Evolutionary conservation across 2,113 vertebrate genomes (phyloP).

Genomic region (Azemiops feae): DNA sequence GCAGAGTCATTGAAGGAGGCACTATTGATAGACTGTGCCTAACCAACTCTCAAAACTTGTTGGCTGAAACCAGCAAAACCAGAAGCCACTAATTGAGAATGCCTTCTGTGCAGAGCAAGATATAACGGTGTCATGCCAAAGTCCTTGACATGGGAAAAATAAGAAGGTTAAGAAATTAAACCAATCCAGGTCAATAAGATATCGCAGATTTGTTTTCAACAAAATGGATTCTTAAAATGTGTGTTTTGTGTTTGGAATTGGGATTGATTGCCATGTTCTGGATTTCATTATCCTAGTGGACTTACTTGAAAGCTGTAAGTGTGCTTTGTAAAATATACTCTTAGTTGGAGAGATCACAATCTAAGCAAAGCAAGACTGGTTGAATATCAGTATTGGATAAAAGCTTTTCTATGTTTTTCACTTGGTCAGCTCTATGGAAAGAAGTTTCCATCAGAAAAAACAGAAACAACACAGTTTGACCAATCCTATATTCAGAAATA

Average conservation of each 20-base stretch:
- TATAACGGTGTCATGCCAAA: conserved; percentile 28
- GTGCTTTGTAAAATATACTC: conserved; percentile 41
- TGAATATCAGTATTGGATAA: conserved; percentile 12
- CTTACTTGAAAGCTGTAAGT: conserved; percentile 41
- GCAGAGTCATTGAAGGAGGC: background rate
- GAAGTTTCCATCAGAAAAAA: conserved; percentile 13
- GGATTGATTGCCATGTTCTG: conserved; percentile 46
- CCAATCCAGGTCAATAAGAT: conserved; percentile 42
- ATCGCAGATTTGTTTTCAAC: conserved; percentile 57
- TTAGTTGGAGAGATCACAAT: conserved; percentile 51
- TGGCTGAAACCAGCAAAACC: background rate
- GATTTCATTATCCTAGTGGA: conserved; percentile 56
- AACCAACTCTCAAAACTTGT: background rate
- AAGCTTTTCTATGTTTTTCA: conserved; percentile 33
- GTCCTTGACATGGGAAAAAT: background rate
- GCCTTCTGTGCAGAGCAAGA: background rate
- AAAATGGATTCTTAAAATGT: conserved; percentile 38
- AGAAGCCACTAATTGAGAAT: background rate
- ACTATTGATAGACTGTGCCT: background rate
- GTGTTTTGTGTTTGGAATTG: conserved; percentile 16
- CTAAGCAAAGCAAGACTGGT: conserved; percentile 17
- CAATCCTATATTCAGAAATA: background rate
- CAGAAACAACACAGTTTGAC: conserved; percentile 4
- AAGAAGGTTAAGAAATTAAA: conserved; percentile 19
- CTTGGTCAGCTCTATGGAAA: background rate